Conservation (phyloP, 92 coral and sea anemone genomes). For the Isaurus tuberculatus region DNA sequence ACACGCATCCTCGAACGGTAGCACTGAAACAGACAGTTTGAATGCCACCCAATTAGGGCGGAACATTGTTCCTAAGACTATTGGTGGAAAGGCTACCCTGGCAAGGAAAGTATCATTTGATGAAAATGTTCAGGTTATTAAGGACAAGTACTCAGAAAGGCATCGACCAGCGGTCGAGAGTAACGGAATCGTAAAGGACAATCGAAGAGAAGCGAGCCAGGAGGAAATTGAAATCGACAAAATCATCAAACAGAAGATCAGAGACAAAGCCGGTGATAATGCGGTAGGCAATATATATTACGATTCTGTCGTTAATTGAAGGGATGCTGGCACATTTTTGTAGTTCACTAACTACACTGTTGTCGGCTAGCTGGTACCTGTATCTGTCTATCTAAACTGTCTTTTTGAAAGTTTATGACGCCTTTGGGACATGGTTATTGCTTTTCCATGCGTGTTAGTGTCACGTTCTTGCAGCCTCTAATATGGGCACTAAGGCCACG, state of each 20-base stretch:
- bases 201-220: constrained; percentile 50
- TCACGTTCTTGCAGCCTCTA: no score
- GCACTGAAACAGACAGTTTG: constrained; percentile 41
- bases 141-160: constrained; percentile 36
- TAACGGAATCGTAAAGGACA: constrained; percentile 14
- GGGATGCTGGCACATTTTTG: no score
- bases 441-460: no score
- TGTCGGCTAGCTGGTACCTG: no score
- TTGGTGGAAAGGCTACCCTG: constrained; percentile 40
- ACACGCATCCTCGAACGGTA: constrained; percentile 52
- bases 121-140: constrained; percentile 62
- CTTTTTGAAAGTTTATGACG: no score
- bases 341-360: no score
- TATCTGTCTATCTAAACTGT: no score
- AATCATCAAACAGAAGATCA: constrained; percentile 62
- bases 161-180: constrained; percentile 17
- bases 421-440: no score
- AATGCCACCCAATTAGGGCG: constrained; percentile 3
- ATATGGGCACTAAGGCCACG: no score
- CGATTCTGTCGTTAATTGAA: neutral
- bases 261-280: constrained; percentile 31
- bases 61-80: constrained; percentile 4
- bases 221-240: constrained; percentile 65
- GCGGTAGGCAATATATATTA: constrained; percentile 4
- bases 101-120: constrained; percentile 73